These are phyloP conservation scores for Drosophila micromelanica DNA, from an alignment of 1,140 invertebrate species.

Conservation along the genomic window DNA sequence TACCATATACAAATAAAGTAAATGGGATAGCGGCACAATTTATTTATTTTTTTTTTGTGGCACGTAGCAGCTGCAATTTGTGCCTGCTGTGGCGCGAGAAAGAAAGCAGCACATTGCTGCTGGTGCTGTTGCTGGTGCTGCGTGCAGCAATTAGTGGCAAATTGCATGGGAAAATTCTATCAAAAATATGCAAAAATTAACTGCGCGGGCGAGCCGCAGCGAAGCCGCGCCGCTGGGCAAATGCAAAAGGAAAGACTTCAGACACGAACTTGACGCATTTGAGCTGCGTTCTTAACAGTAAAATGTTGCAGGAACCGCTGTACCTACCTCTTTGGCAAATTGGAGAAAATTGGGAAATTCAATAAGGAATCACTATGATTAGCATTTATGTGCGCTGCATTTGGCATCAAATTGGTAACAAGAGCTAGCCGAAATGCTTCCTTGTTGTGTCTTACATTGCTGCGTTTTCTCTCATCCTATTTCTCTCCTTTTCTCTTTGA, in stretches of 20 bases:
- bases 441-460: slow-evolving; percentile 45
- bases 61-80: slow-evolving; percentile 59
- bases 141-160: slow-evolving; percentile 79
- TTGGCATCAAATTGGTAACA: slow-evolving; percentile 44
- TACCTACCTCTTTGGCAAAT: slow-evolving; percentile 30
- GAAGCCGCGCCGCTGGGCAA: slow-evolving; percentile 12
- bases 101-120: slow-evolving; percentile 52
- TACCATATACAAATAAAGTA: not conserved
- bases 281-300: slow-evolving; percentile 65
- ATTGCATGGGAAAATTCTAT: slow-evolving; percentile 80
- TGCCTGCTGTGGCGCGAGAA: slow-evolving; percentile 58
- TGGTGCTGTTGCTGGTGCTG: slow-evolving; percentile 48
- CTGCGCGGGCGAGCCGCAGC: slow-evolving; percentile 51
- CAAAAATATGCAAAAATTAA: slow-evolving; percentile 68
- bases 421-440: slow-evolving; percentile 47
- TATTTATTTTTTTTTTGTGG: no score
- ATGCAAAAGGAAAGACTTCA: slow-evolving; percentile 65
- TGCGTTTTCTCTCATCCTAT: slow-evolving; percentile 3
- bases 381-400: slow-evolving; percentile 61
- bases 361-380: slow-evolving; percentile 81
- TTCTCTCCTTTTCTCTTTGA: slow-evolving; percentile 13
- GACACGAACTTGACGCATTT: slow-evolving; percentile 73
- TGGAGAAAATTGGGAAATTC: slow-evolving; percentile 64
- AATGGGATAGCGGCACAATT: slow-evolving; percentile 3
- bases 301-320: slow-evolving; percentile 33